Evolutionary conservation across 2,888 invertebrate species (phyloP), one percentile per base, ranked within the genome.

Genomic region (Anodontia alba): DNA sequence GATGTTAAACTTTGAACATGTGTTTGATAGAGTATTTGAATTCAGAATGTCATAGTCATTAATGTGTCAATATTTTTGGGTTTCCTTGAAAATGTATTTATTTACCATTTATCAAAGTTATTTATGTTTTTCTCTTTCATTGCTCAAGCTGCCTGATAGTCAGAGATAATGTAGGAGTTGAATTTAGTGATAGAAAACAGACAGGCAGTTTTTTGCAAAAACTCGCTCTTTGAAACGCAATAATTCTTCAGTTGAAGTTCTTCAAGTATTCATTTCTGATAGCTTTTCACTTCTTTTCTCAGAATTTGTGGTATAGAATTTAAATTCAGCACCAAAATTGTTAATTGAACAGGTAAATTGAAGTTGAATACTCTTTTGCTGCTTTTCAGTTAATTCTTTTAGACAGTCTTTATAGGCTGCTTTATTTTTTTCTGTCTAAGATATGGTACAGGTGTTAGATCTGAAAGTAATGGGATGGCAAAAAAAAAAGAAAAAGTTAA

Each of bases 141-240:
- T 29, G 33, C 33, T 17, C 10, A 33, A 62, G 33, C 62, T 33
- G 62, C 5, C 62, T 62, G 62, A 62, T 62, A 62, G n/a, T 33
- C 5, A 20, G 33, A 33, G 15, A 29, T 33, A 33, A 31, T 62
- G 33, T 33, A 31, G 10, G 8, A 33, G 33, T 62, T 62, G 17
- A 33, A 29, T 62, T 33, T 1, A 23, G 33, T n/a, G 62, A 62
- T 62, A 33, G 62, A 62, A 62, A 62, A 62, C 62, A 62, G 62
- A 31, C 31, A 7, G 20, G 29, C 17, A 17, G 62, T 62, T 62
- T 33, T 33, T 1, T 20, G 17, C 33, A 62, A 62, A 62, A 62
- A 62, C 33, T 62, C 20, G 26, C 33, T 31, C 20, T 12, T 62
- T 62, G 31, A n/a, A 62, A 62, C 33, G 33, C 31, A 33, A 33